These are phyloP conservation scores for Callyntrura guangdongensis DNA, from an alignment of 2,888 invertebrate genomes.

Conservation along the genomic window DNA sequence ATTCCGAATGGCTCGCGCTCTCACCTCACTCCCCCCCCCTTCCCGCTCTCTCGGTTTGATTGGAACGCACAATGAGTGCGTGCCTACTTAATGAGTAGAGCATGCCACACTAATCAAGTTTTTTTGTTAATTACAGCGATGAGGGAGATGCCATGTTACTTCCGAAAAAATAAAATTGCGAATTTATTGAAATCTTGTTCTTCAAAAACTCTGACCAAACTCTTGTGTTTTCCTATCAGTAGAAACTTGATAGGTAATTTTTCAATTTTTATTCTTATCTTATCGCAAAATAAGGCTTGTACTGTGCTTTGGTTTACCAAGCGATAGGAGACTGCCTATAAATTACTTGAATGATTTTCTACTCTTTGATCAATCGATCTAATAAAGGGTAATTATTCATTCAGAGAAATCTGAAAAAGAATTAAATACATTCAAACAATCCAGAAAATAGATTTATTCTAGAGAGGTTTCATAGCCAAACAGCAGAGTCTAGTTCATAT, in stretches of 20 bases:
- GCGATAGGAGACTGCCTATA: neutral
- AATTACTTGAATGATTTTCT: neutral
- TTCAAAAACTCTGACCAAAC: neutral
- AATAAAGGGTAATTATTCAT: too few relatives aligned
- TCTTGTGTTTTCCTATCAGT: neutral
- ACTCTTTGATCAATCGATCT: too few relatives aligned
- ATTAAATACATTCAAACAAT: too few relatives aligned
- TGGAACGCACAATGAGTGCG: neutral
- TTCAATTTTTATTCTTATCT: constrained; percentile 6
- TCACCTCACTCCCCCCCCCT: neutral
- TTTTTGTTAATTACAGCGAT: constrained; percentile 14
- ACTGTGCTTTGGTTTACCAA: neutral
- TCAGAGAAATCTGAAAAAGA: too few relatives aligned
- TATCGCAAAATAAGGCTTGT: neutral
- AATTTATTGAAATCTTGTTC: neutral
- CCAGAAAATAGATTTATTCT: too few relatives aligned
- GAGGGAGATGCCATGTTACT: neutral
- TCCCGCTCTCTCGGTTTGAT: neutral
- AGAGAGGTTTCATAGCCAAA: too few relatives aligned
- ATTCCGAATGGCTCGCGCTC: neutral
- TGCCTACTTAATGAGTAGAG: constrained; percentile 7
- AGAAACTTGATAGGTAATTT: neutral
- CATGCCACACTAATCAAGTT: constrained; percentile 4
- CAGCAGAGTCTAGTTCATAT: too few relatives aligned
- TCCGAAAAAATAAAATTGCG: constrained; percentile 5